Evolutionary conservation across 2,888 invertebrate species (phyloP), one percentile per base, ranked within the genome.

Genomic region (Herminia tarsipennalis): DNA sequence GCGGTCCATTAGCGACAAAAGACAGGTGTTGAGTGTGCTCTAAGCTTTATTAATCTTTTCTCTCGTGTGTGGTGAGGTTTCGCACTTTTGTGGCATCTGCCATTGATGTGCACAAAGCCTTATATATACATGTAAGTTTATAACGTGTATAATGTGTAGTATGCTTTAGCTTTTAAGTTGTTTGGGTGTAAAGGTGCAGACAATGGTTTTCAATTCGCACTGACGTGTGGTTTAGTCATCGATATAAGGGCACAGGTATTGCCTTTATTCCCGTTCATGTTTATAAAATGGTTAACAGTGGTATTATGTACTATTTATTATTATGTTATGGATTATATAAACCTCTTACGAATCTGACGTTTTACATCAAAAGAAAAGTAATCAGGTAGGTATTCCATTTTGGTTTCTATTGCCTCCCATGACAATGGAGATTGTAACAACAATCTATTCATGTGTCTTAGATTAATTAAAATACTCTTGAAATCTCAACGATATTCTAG

Each of bases 1-100:
- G 63, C 63, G 49, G 64, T 89, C 90, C 90, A 90, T 90, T 90
- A 90, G 87, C 81, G 83, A 90, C 89, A 90, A 90, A 90, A 77
- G 87, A 82, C 90, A 90, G 90, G 90, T 90, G 90, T 86, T 78
- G 75, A 73, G 83, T 85, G 84, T 81, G 73, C 76, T 68, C 78
- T 90, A 90, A 90, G 90, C 90, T 88, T 89, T 90, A 90, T 90
- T 89, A 89, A 90, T 88, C 89, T 90, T 88, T 88, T 86, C 85
- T 88, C 76, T 81, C 64, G 68, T 34, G 38, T 54, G 67, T 57
- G 53, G 68, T 73, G 76, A 70, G 83, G 80, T 73, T 86, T 88
- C 85, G 81, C 88, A 89, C 86, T 86, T 85, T 82, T 86, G 78
- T 81, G 81, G 81, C 66, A 64, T 80, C 78, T 66, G 57, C 75